Evolutionary conservation across 1,140 invertebrate species (phyloP).

Genomic region (Leptopilina boulardi): DNA sequence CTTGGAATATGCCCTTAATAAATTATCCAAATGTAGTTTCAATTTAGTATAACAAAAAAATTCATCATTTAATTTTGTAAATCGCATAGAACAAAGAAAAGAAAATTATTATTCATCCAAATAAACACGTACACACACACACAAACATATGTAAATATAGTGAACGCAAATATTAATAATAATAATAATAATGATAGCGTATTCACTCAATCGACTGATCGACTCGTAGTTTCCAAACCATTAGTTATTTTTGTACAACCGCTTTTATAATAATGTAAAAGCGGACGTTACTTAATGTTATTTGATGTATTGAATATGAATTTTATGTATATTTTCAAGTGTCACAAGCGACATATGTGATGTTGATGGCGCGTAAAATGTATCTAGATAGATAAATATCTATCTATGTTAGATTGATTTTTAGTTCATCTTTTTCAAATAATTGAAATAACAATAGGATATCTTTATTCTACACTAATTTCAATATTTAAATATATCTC

Average conservation of each 20-base stretch:
- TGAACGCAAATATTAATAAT: background rate
- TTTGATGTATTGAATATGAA: conserved; percentile 43
- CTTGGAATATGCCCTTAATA: no score
- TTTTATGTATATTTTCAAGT: conserved; percentile 32
- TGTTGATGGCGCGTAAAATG: conserved; percentile 32
- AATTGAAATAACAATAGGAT: conserved; percentile 33
- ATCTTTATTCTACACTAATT: no score
- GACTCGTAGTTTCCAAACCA: conserved; percentile 50
- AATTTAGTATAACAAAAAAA: no score
- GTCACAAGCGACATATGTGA: conserved; percentile 20
- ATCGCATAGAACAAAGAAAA: no score
- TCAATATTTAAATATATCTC: no score
- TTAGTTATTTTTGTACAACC: conserved; percentile 61
- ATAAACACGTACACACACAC: background rate
- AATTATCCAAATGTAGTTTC: no score
- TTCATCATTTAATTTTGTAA: no score
- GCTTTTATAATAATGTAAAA: conserved; percentile 61
- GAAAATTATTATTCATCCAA: no score
- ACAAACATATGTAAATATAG: background rate
- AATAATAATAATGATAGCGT: no score
- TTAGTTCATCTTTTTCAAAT: conserved; percentile 33
- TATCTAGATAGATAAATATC: conserved; percentile 27
- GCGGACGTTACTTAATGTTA: conserved; percentile 59
- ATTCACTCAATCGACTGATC: conserved; percentile 56
- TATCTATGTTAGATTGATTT: conserved; percentile 12